Evolutionary conservation across 1,140 invertebrate genomes (phyloP), one percentile per base, ranked within the genome.

Genomic region (Leguminivora glycinivorella): DNA sequence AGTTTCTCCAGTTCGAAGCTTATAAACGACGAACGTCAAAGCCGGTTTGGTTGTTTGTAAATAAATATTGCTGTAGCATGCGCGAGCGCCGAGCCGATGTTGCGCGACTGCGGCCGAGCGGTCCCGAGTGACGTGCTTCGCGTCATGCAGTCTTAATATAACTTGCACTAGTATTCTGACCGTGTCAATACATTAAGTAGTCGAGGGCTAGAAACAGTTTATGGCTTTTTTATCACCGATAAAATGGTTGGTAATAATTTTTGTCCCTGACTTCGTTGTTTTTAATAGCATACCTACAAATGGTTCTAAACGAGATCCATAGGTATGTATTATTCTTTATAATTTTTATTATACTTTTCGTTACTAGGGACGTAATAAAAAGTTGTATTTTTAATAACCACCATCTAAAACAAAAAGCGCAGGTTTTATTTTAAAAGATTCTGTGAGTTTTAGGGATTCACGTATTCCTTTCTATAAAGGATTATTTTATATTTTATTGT

Each of bases 121-220:
- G 19, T 26, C n/a, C 58, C 58, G 25, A 52, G 47, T 22, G 47
- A 29, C 58, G 25, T 29, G 25, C 6, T 12, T 7, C 58, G 25
- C 26, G 25, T 63, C n/a, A 56, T 60, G 34, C 66, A 40, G 17
- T 70, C 60, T 70, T 66, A 70, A 56, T 71, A 71, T 71, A 71
- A 58, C 60, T 67, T 67, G 56, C 66, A 52, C 63, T 52, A 63
- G 58, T 63, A 63, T 63, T 63, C 19, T 10, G 47, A 19, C 47
- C 47, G 19, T 52, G 47, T 52, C 47, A 52, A 52, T 52, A 47
- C 43, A 47, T 12, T 12, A 22, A 52, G n/a, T 52, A 52, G 19
- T 22, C 47, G 22, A 52, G 47, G 22, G 47, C 47, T 19, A 19
- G 47, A 9, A 4, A 17, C n/a, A 7, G 17, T 52, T 52, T 7